These are phyloP conservation scores for Tamias sibiricus DNA, from an alignment of 2,113 vertebrate genomes.

Conservation along the genomic window DNA sequence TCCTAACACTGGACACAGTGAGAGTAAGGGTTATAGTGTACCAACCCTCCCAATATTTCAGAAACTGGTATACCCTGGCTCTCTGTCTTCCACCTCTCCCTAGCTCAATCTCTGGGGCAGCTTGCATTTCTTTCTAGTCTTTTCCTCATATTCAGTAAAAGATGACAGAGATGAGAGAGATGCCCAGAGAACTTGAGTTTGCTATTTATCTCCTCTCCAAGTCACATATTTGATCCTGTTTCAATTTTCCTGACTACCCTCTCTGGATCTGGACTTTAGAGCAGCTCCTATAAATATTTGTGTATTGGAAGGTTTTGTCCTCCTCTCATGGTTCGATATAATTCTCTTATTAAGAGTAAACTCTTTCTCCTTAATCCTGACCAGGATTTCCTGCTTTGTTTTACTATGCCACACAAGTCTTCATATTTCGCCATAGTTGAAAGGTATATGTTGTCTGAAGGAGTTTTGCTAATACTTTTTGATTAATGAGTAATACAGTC, in stretches of 20 bases:
- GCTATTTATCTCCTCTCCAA: not conserved
- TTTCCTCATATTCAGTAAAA: not conserved
- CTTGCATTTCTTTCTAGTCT: not conserved
- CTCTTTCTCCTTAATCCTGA: not conserved
- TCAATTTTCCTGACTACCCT: not conserved
- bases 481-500: not conserved
- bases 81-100: not conserved
- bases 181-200: not conserved
- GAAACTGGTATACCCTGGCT: not conserved
- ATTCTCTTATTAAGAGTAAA: not conserved
- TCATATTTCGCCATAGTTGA: not conserved
- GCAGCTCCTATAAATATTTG: not conserved
- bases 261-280: not conserved
- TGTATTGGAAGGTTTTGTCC: not conserved
- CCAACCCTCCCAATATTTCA: not conserved
- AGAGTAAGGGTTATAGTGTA: not conserved
- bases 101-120: not conserved
- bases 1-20: not conserved
- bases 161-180: not conserved
- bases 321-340: too few relatives aligned
- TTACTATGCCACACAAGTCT: not conserved
- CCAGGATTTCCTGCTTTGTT: slow-evolving; percentile 17
- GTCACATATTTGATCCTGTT: not conserved
- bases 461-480: not conserved
- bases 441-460: not conserved